Evolutionary conservation across 2,113 vertebrate species (phyloP).

Genomic region (Oceanodroma tethys): DNA sequence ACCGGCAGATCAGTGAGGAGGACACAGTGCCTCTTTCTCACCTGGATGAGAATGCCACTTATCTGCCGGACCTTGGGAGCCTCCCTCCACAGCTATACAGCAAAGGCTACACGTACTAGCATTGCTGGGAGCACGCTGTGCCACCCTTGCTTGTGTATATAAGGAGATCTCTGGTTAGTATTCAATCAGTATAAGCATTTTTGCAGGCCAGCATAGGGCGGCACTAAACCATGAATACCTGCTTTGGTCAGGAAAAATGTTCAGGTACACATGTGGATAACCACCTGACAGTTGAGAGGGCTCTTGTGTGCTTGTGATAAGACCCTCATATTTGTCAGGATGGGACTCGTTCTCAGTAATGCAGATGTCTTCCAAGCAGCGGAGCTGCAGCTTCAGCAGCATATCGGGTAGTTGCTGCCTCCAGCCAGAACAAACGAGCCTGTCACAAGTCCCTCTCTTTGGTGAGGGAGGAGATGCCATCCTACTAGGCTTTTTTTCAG

Average conservation of each 20-base stretch:
- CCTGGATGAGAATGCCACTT: slow-evolving; percentile 83
- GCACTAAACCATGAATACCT: background rate
- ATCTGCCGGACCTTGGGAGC: slow-evolving; percentile 79
- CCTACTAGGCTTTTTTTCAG: background rate
- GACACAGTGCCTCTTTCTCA: slow-evolving; percentile 95
- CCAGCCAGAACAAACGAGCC: accelerated
- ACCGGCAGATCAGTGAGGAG: slow-evolving; percentile 89
- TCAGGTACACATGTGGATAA: background rate
- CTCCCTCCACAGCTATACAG: slow-evolving; percentile 84
- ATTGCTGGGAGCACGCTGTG: background rate
- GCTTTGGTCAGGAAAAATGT: background rate
- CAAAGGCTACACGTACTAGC: slow-evolving; percentile 91
- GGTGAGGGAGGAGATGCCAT: background rate
- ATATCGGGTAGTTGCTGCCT: accelerated
- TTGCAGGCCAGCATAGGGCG: background rate
- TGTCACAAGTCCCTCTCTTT: accelerated
- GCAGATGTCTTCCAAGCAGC: background rate
- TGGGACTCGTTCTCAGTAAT: accelerated
- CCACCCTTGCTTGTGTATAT: slow-evolving; percentile 65
- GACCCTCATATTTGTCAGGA: accelerated
- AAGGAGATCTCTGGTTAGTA: slow-evolving; percentile 67
- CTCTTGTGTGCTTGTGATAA: background rate
- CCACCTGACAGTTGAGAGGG: background rate
- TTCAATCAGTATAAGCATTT: background rate
- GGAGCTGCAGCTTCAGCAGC: background rate